Conservation (phyloP, 2,797 vertebrate genomes). For the Dendrocincla tyrannina region DNA sequence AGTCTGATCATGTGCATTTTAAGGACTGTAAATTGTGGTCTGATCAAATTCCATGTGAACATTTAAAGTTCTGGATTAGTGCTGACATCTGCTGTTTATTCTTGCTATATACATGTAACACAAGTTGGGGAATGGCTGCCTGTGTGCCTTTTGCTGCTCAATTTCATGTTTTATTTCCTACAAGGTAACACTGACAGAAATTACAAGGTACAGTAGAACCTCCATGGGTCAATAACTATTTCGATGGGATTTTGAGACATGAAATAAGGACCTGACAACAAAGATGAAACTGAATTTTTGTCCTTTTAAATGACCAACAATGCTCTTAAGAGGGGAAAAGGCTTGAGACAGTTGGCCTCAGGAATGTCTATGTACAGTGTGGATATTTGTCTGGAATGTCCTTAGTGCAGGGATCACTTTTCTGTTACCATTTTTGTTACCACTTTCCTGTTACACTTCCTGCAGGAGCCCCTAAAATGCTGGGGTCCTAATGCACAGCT, state of each 20-base stretch:
- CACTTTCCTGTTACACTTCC: not conserved
- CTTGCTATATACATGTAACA: not conserved
- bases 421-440: not conserved
- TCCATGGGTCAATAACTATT: not conserved
- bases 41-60: not conserved
- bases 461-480: not conserved
- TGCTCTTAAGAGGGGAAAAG: not conserved
- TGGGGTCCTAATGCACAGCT: not conserved
- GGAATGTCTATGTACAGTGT: not conserved
- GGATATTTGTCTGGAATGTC: not conserved
- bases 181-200: not conserved
- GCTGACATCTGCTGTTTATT: slow-evolving; percentile 66
- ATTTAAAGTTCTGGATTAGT: slow-evolving; percentile 38
- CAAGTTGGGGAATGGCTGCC: not conserved
- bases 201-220: not conserved
- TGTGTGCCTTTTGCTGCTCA: not conserved
- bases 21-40: not conserved
- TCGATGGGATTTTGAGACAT: not conserved
- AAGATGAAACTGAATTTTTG: not conserved
- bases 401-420: not conserved
- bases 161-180: not conserved
- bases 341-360: not conserved
- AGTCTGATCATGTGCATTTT: not conserved
- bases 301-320: not conserved
- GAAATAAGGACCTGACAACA: not conserved